Evolutionary conservation across 1,140 invertebrate genomes (phyloP).

Genomic region (Belonocnema kinseyi): DNA sequence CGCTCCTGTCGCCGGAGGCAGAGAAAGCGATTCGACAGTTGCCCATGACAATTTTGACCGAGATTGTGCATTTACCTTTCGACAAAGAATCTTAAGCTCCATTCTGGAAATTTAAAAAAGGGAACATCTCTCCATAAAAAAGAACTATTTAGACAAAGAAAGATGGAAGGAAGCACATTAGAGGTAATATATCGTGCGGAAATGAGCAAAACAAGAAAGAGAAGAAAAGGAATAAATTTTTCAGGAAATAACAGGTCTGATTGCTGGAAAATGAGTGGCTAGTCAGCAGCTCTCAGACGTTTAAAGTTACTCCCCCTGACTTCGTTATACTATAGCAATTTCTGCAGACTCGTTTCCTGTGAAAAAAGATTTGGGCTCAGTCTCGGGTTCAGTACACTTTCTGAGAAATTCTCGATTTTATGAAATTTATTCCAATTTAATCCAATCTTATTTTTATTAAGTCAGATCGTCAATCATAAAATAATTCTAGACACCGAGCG

Average conservation of each 20-base stretch:
- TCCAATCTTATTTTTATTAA: no score
- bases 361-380: not conserved
- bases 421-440: not conserved
- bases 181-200: conserved; percentile 17
- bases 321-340: not conserved
- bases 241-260: conserved; percentile 26
- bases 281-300: not conserved
- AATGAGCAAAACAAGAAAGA: not conserved
- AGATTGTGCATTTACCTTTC: conserved; percentile 31
- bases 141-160: conserved; percentile 2
- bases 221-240: conserved; percentile 18
- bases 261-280: conserved; percentile 24
- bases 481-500: no score
- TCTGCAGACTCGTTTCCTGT: conserved; percentile 6
- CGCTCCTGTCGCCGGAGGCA: conserved; percentile 19
- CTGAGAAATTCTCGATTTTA: not conserved
- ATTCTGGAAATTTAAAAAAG: not conserved
- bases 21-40: conserved; percentile 35
- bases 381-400: not conserved
- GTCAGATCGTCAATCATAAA: no score
- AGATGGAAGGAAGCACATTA: conserved; percentile 20
- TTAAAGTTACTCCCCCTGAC: conserved; percentile 2
- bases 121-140: not conserved
- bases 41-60: conserved; percentile 30
- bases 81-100: not conserved